Conservation (phyloP, 1,140 invertebrate species). For the Scaptomyza graminum region DNA sequence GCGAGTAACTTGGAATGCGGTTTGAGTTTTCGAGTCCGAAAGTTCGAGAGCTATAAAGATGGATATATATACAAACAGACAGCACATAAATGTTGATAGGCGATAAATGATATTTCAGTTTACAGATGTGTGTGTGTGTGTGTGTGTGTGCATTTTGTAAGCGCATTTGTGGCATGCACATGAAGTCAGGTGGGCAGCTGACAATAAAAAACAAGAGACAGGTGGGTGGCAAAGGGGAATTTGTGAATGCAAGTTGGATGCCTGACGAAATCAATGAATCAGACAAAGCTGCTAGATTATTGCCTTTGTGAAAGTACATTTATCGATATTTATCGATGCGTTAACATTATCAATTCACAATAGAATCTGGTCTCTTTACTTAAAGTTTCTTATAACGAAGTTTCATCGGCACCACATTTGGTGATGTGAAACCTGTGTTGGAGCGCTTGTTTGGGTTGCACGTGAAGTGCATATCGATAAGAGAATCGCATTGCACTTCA, state of each 20-base stretch:
- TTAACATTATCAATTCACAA: no score
- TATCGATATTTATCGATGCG: no score
- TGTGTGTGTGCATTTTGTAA: no score
- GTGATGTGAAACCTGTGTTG: constrained; percentile 33
- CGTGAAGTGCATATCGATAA: constrained; percentile 71
- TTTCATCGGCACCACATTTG: constrained; percentile 19
- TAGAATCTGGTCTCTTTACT: no score
- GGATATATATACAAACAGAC: constrained; percentile 20
- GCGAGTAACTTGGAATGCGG: constrained; percentile 64
- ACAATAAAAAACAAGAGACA: constrained; percentile 17
- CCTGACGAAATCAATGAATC: constrained; percentile 65
- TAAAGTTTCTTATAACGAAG: neutral
- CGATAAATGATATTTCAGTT: constrained; percentile 60
- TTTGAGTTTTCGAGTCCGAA: constrained; percentile 39
- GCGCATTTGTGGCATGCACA: constrained; percentile 9
- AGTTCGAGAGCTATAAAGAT: constrained; percentile 28
- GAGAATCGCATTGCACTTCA: constrained; percentile 48
- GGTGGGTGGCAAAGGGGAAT: constrained; percentile 30
- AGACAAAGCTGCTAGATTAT: constrained; percentile 25
- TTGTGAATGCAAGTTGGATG: neutral
- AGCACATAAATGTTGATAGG: neutral
- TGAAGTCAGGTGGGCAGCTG: constrained; percentile 38
- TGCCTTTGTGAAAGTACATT: neutral
- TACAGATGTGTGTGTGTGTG: neutral
- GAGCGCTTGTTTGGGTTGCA: constrained; percentile 48